Evolutionary conservation across 2,797 vertebrate genomes (phyloP), one percentile per base, ranked within the genome.

Genomic region (Sebastes variabilis): DNA sequence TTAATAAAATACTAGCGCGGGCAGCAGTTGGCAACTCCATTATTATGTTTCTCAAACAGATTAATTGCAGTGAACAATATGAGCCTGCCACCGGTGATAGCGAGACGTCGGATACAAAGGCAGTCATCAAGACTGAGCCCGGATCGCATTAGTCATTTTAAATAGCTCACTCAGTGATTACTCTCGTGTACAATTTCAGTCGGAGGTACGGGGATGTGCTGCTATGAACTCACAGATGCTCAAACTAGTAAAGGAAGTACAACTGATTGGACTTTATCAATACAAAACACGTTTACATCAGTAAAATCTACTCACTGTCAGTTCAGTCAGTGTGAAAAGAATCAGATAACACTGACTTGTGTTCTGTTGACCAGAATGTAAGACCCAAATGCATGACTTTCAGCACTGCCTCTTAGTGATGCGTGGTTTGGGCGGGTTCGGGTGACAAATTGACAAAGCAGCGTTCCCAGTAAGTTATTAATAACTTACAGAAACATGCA

Each of bases 1-100:
- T 93, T 90, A 94, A 95, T 95, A 93, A 93, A 94, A 92, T 80
- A 93, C 75, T 61, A 94, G 90, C 79, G 18, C 82, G 12, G 84
- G 81, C 80, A 88, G 88, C 91, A 88, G 88, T 88, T 91, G 91
- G 91, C 87, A 86, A 85, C 90, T 89, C 83, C 88, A 89, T 94
- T 92, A 94, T 91, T 88, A 82, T 90, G 89, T 92, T 92, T 83
- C 89, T 93, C 83, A 84, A 91, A 89, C 91, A 89, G 90, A 94
- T 92, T 90, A 92, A 94, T 93, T 88, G 89, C 82, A 13, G 36
- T 36, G 84, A 90, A 91, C 91, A 92, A 90, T 90, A 79, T 61
- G 84, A 91, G 90, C 62, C 89, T 90, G 92, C 87, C 85, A 80
- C 81, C 83, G 46, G 77, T 80, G 91, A 92, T 88, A 88, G 84